Percentiles rank a stretch among this genome's conserved stretches.
These are phyloP conservation scores for Sycophila sp. DNA, from an alignment of 1,140 invertebrate genomes.

Conservation along the genomic window DNA sequence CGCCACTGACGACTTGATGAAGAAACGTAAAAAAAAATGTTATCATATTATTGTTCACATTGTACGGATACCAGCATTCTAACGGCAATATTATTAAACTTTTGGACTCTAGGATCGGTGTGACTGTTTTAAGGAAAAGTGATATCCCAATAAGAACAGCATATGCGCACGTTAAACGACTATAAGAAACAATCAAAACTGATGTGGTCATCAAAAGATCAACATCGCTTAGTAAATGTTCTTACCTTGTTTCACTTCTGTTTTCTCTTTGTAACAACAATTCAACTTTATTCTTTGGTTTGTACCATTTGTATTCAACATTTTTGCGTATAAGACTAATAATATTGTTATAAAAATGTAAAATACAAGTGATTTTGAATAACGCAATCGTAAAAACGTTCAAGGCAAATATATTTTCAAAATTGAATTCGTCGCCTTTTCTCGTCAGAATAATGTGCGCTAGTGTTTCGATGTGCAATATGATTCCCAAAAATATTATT, in stretches of 20 bases:
- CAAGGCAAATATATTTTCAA: conserved; percentile 4
- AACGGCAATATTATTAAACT: conserved; percentile 11
- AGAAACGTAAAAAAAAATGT: conserved; percentile 2
- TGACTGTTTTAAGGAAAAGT: neutral
- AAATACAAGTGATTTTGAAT: too few species aligned
- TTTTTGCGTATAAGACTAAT: neutral
- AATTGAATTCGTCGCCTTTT: neutral
- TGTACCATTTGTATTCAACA: neutral
- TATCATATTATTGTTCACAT: neutral
- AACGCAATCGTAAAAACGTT: neutral
- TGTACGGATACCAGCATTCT: conserved; percentile 7
- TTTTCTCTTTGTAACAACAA: neutral
- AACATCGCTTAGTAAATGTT: neutral
- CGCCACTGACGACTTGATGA: conserved; percentile 7
- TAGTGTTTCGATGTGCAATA: neutral
- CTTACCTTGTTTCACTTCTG: neutral
- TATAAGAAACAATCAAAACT: too few species aligned
- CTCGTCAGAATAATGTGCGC: neutral
- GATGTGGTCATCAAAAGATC: too few species aligned
- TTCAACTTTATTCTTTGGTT: neutral
- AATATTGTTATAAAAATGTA: too few species aligned
- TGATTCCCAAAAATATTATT: neutral
- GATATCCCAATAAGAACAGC: neutral
- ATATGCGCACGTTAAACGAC: neutral
- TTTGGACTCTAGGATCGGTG: neutral